Evolutionary conservation across 2,888 invertebrate species (phyloP).

Genomic region (Amblyjoppa fuscipennis): DNA sequence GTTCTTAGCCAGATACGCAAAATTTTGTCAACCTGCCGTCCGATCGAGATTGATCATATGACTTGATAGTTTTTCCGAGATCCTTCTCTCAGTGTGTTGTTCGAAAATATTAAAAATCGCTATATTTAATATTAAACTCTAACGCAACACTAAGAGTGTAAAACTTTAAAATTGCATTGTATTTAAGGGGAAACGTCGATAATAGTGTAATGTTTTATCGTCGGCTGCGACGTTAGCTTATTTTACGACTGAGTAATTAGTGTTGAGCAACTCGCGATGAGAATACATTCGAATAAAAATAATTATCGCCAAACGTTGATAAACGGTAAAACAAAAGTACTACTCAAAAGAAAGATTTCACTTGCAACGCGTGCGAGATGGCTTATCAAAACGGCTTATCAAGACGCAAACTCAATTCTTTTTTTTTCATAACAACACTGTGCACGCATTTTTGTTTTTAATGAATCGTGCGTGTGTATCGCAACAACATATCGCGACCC

Average conservation of each 20-base stretch:
- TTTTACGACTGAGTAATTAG: constrained; percentile 24
- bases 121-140: too few relatives aligned
- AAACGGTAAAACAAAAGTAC: neutral
- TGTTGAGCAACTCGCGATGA: constrained; percentile 9
- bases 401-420: neutral
- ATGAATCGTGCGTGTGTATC: constrained; percentile 7
- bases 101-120: too few relatives aligned
- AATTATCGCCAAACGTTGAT: constrained; percentile 31
- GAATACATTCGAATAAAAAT: constrained; percentile 30
- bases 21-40: too few relatives aligned
- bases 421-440: constrained; percentile 1
- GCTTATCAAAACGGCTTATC: neutral
- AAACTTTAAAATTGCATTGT: neutral
- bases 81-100: too few relatives aligned
- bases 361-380: neutral
- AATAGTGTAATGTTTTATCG: too few relatives aligned
- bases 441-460: neutral
- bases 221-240: too few relatives aligned
- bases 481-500: constrained; percentile 26
- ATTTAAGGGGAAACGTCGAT: too few relatives aligned
- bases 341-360: constrained; percentile 14
- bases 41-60: too few relatives aligned
- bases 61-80: too few relatives aligned
- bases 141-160: neutral
- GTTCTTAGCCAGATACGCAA: too few relatives aligned